A percentile compares a stretch with the other conserved stretches of the same genome.
phyloP scores from a whole-genome alignment of 2,888 invertebrate genomes.

The Thymelicus lineola region DNA sequence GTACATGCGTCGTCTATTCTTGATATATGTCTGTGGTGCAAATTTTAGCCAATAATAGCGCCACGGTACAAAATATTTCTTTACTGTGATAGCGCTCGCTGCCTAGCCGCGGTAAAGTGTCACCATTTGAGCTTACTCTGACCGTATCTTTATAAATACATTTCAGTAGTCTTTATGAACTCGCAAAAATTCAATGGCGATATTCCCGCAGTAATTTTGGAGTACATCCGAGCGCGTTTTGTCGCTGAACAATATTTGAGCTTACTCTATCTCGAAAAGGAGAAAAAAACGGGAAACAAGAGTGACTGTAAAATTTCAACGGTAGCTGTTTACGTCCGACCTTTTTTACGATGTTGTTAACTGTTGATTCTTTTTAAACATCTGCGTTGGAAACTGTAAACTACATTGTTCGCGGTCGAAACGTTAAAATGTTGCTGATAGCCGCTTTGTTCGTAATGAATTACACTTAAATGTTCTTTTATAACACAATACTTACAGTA shows the following conservation, averaged over 20 bases:
- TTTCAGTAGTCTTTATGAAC: constrained; percentile 26
- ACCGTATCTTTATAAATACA: constrained; percentile 29
- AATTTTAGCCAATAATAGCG: not conserved
- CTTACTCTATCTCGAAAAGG: constrained; percentile 43
- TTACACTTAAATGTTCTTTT: constrained; percentile 34
- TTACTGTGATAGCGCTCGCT: too few relatives aligned
- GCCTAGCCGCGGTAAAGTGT: constrained; percentile 15
- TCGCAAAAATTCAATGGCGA: constrained; percentile 31
- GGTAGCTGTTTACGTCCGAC: constrained; percentile 75
- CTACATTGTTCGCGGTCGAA: constrained; percentile 75
- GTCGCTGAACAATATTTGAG: constrained; percentile 38
- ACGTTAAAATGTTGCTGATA: constrained; percentile 62
- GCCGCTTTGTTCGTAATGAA: constrained; percentile 38
- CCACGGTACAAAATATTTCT: too few relatives aligned
- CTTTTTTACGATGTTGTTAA: constrained; percentile 82
- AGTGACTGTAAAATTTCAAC: constrained; percentile 80
- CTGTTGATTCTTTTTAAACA: constrained; percentile 84
- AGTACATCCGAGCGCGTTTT: constrained; percentile 38
- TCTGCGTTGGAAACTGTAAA: constrained; percentile 77
- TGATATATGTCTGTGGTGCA: too few relatives aligned
- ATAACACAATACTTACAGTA: constrained; percentile 25
- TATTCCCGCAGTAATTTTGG: constrained; percentile 35
- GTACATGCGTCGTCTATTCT: too few relatives aligned
- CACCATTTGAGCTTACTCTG: constrained; percentile 1
- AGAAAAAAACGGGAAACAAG: constrained; percentile 58